Base-by-base conservation (phyloP, 92 coral and sea anemone genomes). In the Plumapathes pennacea region DNA sequence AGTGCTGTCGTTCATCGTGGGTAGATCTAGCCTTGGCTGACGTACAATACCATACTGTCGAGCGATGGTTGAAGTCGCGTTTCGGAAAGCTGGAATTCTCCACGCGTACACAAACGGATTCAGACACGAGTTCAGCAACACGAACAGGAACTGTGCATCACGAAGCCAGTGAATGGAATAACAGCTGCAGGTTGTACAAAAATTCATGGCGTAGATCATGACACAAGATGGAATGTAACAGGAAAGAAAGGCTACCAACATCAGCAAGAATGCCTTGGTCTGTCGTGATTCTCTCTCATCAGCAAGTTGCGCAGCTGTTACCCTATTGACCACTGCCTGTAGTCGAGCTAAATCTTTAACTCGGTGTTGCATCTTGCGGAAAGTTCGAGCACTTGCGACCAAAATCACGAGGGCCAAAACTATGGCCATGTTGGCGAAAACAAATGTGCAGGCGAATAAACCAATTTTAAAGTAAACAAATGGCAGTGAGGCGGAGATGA, bases 81-180 rank as follows among this genome's bases (percentile, higher is more conserved):
- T 77, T 66, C 79, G 75, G 60, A 90, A 85, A 46, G 85, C 86
- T 51, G 83, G 81, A 28, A 84, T 78, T 34, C 97, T 82, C 46
- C 80, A 88, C 23, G 97, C 97, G 50, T 90, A 90, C 21, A 88
- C 71, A 70, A 86, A 90, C 25, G 92, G 92, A 60, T 90, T 82
- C 64, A 90, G 73, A 32, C 95, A 68, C 13, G 95, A 86, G 55
- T 90, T 90, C 32, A 85, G 71, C 46, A 82, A 76, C 29, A 90
- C 73, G 44, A 90, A 56, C 18, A 90, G 64, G 60, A 85, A 90
- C 40, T 77, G 90, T 19, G 61, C 54, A 59, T 90, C 97, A 20
- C 97, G 79, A 38, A 83, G 83, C 86, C 85, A 77, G 64, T 90
- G 97, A 5, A 90, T 82, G 15, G 66, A 56, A 9, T 40, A 64